Evolutionary conservation across 2,888 invertebrate genomes (phyloP), one percentile per base, ranked within the genome.

Genomic region (Melitaea athalia): DNA sequence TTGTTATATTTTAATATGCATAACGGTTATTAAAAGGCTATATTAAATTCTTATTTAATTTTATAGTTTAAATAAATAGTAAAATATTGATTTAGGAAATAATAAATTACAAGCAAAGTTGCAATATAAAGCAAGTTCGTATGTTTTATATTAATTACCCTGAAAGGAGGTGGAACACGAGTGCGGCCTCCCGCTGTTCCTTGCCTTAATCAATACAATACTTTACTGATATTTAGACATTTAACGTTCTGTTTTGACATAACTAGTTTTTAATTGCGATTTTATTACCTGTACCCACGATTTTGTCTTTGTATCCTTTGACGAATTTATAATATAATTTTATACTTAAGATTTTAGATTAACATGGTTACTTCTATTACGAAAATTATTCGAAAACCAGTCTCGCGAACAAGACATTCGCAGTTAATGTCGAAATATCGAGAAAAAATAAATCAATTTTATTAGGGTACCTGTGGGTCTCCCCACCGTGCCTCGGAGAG

Each of bases 111-210:
- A 14, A 45, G 47, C 3, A 6, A 49, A 49, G 0, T n/a, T n/a
- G 47, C 47, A 49, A 49, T n/a, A 49, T 14, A n/a, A 11, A 53
- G 31, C 53, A 31, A 55, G n/a, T 33, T 55, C 31, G 2, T 5
- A 52, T 53, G 33, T 33, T 33, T n/a, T 55, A 33, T 55, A 55
- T 55, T 33, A 14, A 57, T 57, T 57, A 42, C 42, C 38, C 47
- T 43, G 43, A 84, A 82, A 85, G 84, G 86, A 86, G 85, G 79
- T 80, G 77, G 72, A 79, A 47, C 15, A 53, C 33, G 15, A 47
- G 47, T 15, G 33, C 33, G 64, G 57, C 57, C 57, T n/a, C 57
- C 57, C 57, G 42, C 57, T 5, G 57, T 57, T 57, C 42, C n/a
- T 57, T 57, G 57, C 31, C 31, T 53, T 53, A 53, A 53, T 55